These are phyloP conservation scores for Merluccius polli DNA, from an alignment of 2,797 vertebrate genomes.

Conservation along the genomic window DNA sequence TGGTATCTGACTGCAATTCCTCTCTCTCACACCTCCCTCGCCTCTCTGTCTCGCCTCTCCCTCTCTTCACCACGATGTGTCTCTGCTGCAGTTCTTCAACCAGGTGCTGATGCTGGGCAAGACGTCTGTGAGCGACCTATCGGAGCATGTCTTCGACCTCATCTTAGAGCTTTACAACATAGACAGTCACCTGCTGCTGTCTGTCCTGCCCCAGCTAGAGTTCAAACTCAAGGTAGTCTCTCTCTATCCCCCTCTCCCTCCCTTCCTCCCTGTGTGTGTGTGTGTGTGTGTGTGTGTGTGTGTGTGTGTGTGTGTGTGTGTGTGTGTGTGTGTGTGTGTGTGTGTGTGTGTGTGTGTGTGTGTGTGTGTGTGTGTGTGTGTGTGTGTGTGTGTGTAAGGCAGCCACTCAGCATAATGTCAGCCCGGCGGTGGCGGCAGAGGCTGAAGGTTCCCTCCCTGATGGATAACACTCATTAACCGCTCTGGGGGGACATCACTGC, in stretches of 20 bases:
- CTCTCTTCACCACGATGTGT: not conserved
- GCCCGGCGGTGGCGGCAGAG: conserved; percentile 56
- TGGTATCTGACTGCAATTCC: not conserved
- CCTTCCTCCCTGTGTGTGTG: not conserved
- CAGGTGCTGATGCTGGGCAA: conserved; percentile 99
- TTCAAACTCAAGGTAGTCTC: conserved; percentile 94
- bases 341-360: not conserved
- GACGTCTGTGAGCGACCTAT: conserved; percentile 96
- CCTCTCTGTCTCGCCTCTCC: not conserved
- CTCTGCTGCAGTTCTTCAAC: conserved; percentile 91
- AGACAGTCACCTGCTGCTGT: conserved; percentile 94
- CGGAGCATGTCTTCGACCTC: conserved; percentile 96
- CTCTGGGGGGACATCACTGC: conserved; percentile 54
- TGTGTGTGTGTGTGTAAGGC: not conserved
- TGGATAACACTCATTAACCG: conserved; percentile 67
- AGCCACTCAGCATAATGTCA: conserved; percentile 62
- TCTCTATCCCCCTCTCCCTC: not conserved
- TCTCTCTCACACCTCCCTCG: not conserved
- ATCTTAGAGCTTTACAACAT: conserved; percentile 99
- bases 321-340: not conserved
- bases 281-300: not conserved
- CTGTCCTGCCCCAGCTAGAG: conserved; percentile 95
- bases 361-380: too few relatives aligned
- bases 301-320: too few relatives aligned
- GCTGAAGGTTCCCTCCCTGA: conserved; percentile 55